Evolutionary conservation across 1,140 invertebrate genomes (phyloP), one percentile per base, ranked within the genome.

Genomic region (Camponotus floridanus): DNA sequence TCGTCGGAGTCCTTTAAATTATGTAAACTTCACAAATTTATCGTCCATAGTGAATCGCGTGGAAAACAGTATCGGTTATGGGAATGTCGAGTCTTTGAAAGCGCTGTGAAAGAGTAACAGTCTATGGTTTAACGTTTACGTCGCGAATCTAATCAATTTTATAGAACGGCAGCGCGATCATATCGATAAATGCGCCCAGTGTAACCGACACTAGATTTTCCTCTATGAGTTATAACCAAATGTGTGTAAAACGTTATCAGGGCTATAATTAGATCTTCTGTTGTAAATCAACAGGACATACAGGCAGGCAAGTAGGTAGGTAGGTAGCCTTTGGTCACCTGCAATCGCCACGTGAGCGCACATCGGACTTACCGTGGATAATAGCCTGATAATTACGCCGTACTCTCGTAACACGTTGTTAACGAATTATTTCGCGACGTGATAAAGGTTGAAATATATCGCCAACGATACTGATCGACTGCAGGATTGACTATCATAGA

Each of bases 231-330:
- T 91, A 92, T 84, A 90, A 85, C 87, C 85, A 90, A 92, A 91
- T 91, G 90, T 88, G 88, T 90, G 89, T 92, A 92, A 93, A 91
- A 88, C 91, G 91, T 91, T 93, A 92, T 93, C 92, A 83, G 71
- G 84, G 51, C 59, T 87, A 88, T 91, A 93, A 93, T 93, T 92
- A 93, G 90, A 83, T 80, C 80, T 70, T 86, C 86, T 87, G 87
- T 88, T 81, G 88, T 88, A 88, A 91, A 91, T 92, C 88, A 88
- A 74, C 65, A 39, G 18, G 45, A 15, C 1, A 2, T 18, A 73
- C 26, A 57, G 70, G 67, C 71, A 67, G 85, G 90, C 87, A 42
- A 15, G 9, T 39, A 36, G 78, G 90, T 81, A 42, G 62, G 9
- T n/a, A 36, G 64, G 18, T 61, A 68, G 71, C 73, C 78, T 79